Evolutionary conservation across 2,113 vertebrate genomes (phyloP).

Genomic region (Periophthalmodon schlosseri): DNA sequence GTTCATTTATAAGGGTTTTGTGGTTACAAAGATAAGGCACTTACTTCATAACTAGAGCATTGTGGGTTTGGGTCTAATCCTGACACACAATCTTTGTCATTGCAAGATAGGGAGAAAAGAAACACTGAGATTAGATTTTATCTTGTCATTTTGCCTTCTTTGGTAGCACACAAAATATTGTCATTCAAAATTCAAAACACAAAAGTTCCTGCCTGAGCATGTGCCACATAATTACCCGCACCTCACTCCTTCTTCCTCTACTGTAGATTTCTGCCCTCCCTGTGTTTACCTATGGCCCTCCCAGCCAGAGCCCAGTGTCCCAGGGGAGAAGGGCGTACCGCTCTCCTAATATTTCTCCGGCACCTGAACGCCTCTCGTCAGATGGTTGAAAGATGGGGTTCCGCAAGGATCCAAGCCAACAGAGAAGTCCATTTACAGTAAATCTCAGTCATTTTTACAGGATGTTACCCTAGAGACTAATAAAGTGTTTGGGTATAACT

Average conservation of each 20-base stretch:
- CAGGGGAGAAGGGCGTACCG: conserved; percentile 15
- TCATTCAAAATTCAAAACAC: conserved; percentile 24
- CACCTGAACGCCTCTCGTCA: conserved; percentile 26
- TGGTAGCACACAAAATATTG: conserved; percentile 2
- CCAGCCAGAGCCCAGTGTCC: conserved; percentile 5
- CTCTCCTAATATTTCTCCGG: conserved; percentile 37
- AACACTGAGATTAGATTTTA: conserved; percentile 1
- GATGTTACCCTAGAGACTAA: conserved; percentile 20
- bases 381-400: conserved; percentile 48
- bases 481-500: conserved; percentile 53
- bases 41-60: neutral
- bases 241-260: conserved; percentile 28
- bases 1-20: neutral
- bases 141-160: conserved; percentile 1
- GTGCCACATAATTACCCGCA: conserved; percentile 53
- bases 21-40: neutral
- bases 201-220: conserved; percentile 68
- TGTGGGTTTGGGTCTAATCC: neutral
- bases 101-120: neutral
- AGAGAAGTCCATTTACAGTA: conserved; percentile 3
- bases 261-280: conserved; percentile 19
- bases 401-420: neutral
- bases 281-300: conserved; percentile 7
- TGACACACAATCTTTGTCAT: neutral
- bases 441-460: conserved; percentile 16